phyloP scores from a whole-genome alignment of 1,140 invertebrate genomes.

The Papilio polytes region DNA sequence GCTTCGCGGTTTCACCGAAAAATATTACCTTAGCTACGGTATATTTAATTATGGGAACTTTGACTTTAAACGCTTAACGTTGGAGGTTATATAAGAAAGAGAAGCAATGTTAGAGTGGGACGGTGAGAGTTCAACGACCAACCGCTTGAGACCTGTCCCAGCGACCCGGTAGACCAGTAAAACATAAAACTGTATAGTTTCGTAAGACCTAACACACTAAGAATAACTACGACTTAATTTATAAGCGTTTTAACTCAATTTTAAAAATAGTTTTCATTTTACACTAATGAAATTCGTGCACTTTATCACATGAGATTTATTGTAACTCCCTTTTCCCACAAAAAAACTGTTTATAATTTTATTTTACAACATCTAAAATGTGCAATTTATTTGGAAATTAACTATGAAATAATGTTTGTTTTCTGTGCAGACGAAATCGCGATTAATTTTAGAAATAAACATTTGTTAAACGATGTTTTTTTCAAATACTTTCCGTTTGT shows the following conservation, averaged over 20 bases:
- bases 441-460: no score
- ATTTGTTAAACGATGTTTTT: no score
- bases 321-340: no score
- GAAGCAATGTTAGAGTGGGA: slow-evolving; percentile 49
- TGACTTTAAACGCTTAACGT: slow-evolving; percentile 38
- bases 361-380: no score
- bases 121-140: slow-evolving; percentile 49
- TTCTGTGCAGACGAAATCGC: no score
- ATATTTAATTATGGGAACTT: slow-evolving; percentile 45
- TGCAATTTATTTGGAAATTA: no score
- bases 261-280: no score
- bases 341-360: no score
- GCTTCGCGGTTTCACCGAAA: slow-evolving; percentile 7
- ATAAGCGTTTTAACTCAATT: background rate
- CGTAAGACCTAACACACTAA: slow-evolving; percentile 56
- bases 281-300: no score
- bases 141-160: slow-evolving; percentile 50
- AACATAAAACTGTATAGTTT: slow-evolving; percentile 56
- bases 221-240: slow-evolving; percentile 34
- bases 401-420: no score
- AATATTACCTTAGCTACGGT: background rate
- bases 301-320: no score
- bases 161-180: slow-evolving; percentile 61
- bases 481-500: background rate
- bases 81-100: slow-evolving; percentile 44